A percentile compares a stretch with the other conserved stretches of the same genome.
These are phyloP conservation scores for Campylomormyrus numenius DNA, from an alignment of 2,113 vertebrate genomes.

Conservation along the genomic window DNA sequence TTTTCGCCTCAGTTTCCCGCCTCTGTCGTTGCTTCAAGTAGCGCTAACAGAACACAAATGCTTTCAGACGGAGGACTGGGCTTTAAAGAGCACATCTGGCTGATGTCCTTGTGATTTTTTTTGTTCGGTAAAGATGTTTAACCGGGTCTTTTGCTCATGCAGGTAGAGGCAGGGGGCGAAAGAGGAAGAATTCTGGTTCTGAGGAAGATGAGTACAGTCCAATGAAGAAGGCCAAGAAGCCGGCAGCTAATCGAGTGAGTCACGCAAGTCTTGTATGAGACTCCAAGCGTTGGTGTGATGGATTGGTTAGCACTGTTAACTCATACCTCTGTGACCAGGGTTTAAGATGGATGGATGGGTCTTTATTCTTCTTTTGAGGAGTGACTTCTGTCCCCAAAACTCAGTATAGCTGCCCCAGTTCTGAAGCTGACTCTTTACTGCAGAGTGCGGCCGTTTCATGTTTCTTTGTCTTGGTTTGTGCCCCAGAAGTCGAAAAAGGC, in stretches of 20 bases:
- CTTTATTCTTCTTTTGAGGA: background rate
- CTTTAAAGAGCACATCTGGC: background rate
- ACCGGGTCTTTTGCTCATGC: background rate
- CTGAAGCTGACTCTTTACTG: background rate
- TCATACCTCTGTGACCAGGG: background rate
- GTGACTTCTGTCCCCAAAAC: background rate
- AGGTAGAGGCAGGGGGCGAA: conserved; percentile 89
- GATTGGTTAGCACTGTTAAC: background rate
- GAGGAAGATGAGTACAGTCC: conserved; percentile 88
- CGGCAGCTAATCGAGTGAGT: conserved; percentile 66
- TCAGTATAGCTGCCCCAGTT: background rate
- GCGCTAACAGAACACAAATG: background rate
- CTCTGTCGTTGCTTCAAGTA: background rate
- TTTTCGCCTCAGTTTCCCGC: background rate
- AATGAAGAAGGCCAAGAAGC: conserved; percentile 69
- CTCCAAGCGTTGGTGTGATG: background rate
- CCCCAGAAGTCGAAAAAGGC: conserved; percentile 79
- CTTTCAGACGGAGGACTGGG: background rate
- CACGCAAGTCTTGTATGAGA: background rate
- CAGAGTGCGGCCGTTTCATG: background rate
- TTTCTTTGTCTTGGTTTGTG: background rate
- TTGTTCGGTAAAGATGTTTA: background rate
- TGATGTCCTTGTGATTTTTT: background rate
- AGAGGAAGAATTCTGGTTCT: conserved; percentile 87
- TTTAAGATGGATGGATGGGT: background rate